Percentiles rank a stretch among this genome's conserved stretches.
Conservation (phyloP, 2,113 vertebrate genomes). For the Parus major region DNA sequence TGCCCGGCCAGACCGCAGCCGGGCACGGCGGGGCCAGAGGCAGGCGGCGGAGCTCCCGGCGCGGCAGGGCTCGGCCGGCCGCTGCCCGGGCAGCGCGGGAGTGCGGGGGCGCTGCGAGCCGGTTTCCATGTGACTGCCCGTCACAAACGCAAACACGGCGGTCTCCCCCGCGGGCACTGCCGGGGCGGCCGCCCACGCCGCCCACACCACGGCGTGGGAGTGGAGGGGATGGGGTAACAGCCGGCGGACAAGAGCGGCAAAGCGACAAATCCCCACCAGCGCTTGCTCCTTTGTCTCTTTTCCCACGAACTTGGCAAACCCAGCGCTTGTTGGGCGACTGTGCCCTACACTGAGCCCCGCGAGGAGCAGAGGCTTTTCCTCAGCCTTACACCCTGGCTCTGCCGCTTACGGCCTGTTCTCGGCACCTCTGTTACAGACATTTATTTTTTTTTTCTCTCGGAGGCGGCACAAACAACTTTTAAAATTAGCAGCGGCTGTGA, state of each 20-base stretch:
- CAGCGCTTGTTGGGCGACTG: not conserved
- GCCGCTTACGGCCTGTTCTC: not conserved
- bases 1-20: not conserved
- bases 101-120: not conserved
- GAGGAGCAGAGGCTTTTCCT: not conserved
- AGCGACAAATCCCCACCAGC: rapidly evolving
- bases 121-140: constrained; percentile 12
- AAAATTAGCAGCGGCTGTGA: not conserved
- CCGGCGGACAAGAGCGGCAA: not conserved
- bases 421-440: not conserved
- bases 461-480: not conserved
- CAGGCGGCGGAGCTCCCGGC: not conserved
- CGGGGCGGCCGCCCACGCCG: not conserved
- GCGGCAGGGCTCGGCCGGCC: not conserved
- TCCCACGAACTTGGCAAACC: not conserved
- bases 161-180: not conserved
- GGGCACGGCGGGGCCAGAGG: not conserved
- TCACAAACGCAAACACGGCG: not conserved
- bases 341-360: not conserved
- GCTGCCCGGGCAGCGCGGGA: not conserved
- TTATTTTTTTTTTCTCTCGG: not conserved
- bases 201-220: not conserved
- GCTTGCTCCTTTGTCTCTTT: not conserved
- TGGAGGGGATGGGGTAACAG: not conserved
- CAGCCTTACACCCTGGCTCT: not conserved